These are phyloP conservation scores for Mustelus asterias DNA, from an alignment of 2,113 vertebrate genomes.

Conservation along the genomic window DNA sequence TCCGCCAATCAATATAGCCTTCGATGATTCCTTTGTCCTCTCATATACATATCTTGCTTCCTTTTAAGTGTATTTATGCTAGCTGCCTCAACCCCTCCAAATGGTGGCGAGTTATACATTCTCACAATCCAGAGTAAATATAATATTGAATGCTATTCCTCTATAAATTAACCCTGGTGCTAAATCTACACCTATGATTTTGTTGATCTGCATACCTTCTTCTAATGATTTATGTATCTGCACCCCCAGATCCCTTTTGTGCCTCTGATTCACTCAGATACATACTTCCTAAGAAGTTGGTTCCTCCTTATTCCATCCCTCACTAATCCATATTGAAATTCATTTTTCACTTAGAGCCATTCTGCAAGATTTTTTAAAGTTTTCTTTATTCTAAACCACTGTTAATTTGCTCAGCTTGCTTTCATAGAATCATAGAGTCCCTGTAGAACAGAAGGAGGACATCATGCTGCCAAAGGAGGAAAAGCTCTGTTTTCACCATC, in stretches of 20 bases:
- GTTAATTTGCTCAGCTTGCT: too few relatives aligned
- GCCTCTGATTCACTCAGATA: not conserved
- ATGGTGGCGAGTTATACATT: not conserved
- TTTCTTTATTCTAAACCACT: too few relatives aligned
- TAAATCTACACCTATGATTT: not conserved
- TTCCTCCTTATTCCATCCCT: not conserved
- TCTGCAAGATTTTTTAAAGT: not conserved
- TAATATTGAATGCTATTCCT: not conserved
- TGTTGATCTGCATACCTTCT: not conserved
- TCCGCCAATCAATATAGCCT: not conserved
- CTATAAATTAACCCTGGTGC: not conserved
- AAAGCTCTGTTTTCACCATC: too few relatives aligned
- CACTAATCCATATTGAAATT: not conserved
- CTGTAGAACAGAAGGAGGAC: too few relatives aligned
- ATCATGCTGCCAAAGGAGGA: too few relatives aligned
- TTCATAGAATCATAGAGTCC: too few relatives aligned
- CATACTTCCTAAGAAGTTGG: not conserved
- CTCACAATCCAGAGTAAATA: not conserved
- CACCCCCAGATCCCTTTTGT: not conserved
- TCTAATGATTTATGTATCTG: not conserved
- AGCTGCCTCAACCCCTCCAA: not conserved
- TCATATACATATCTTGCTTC: not conserved
- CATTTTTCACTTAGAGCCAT: not conserved
- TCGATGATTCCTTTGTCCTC: not conserved
- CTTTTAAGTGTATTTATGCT: not conserved